These are phyloP conservation scores for Engystomops pustulosus DNA, from an alignment of 2,113 vertebrate species.

Conservation along the genomic window DNA sequence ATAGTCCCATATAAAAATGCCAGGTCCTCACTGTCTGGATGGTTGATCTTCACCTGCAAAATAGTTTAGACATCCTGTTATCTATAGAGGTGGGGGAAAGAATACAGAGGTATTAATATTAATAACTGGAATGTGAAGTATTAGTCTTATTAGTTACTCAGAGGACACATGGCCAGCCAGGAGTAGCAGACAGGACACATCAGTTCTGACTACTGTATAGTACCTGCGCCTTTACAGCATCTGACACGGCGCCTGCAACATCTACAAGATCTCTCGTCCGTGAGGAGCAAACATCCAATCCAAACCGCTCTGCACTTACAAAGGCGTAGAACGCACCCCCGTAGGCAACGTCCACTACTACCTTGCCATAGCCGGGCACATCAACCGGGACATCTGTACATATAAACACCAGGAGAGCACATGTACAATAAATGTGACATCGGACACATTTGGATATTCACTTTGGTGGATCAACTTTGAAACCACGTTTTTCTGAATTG, in stretches of 20 bases:
- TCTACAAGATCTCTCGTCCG: conserved; percentile 83
- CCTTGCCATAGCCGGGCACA: conserved; percentile 78
- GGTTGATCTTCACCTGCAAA: conserved; percentile 84
- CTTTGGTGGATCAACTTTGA: too few relatives aligned
- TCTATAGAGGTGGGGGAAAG: not conserved
- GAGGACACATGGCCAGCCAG: not conserved
- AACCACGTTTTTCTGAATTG: too few relatives aligned
- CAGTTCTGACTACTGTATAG: not conserved
- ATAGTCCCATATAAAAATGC: conserved; percentile 95
- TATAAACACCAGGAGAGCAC: conserved; percentile 19
- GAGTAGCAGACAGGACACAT: not conserved
- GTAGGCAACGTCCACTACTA: conserved; percentile 85
- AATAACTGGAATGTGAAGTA: not conserved
- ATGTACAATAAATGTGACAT: too few relatives aligned
- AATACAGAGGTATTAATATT: not conserved
- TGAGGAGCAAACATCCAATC: conserved; percentile 80
- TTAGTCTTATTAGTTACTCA: conserved; percentile 22
- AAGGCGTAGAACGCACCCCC: conserved; percentile 94
- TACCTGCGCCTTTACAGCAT: conserved; percentile 87
- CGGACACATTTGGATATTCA: too few relatives aligned
- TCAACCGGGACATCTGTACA: conserved; percentile 78
- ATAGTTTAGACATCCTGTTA: not conserved
- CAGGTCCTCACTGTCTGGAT: conserved; percentile 87
- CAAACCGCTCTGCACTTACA: conserved; percentile 80
- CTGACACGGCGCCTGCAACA: conserved; percentile 81